A percentile compares a stretch with the other conserved stretches of the same genome.
phyloP scores from a whole-genome alignment of 1,140 invertebrate genomes.

The Rhopalosiphum maidis region DNA sequence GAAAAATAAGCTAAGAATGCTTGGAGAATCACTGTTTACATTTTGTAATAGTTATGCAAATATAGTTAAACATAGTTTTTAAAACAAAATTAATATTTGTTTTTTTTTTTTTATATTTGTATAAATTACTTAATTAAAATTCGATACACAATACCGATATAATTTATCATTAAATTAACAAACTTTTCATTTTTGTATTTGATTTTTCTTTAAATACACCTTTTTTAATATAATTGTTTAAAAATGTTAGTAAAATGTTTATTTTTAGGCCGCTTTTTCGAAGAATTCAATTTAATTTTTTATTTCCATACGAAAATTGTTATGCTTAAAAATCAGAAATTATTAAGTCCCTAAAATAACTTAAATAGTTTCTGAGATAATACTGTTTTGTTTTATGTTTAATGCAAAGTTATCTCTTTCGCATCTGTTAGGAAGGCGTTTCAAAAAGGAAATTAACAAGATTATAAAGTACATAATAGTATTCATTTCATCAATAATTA shows the following conservation, averaged over 20 bases:
- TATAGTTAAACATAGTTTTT: not conserved
- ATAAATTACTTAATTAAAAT: not conserved
- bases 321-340: not conserved
- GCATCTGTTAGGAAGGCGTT: not conserved
- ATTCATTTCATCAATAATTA: not conserved
- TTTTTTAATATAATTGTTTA: not conserved
- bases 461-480: not conserved
- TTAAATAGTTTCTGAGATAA: not conserved
- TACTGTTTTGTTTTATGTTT: conserved; percentile 12
- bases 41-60: not conserved
- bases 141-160: not conserved
- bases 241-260: not conserved
- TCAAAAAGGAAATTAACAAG: conserved; percentile 42
- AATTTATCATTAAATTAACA: not conserved
- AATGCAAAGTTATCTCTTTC: conserved; percentile 27
- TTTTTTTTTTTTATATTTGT: not conserved
- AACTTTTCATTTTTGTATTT: not conserved
- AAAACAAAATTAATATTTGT: not conserved
- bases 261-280: not conserved
- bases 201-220: not conserved
- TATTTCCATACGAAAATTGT: not conserved
- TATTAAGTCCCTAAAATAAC: conserved; percentile 4
- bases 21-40: not conserved
- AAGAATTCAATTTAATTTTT: not conserved
- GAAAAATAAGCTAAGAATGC: no score